A percentile compares a stretch with the other conserved stretches of the same genome.
phyloP scores from a whole-genome alignment of 2,888 invertebrate genomes.

The Cacoxenus indagator region DNA sequence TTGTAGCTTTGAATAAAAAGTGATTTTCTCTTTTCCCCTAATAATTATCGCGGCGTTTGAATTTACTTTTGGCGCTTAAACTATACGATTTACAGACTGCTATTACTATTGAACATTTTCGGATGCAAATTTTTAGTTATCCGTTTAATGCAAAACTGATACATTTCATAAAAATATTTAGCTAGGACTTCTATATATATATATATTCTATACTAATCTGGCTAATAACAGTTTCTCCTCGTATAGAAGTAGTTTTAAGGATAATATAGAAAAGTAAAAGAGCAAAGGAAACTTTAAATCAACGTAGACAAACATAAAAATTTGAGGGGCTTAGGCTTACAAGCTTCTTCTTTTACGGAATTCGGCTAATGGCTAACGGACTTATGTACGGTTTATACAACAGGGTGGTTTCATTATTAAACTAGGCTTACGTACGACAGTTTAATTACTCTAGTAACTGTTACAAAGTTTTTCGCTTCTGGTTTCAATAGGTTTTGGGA shows the following conservation, averaged over 20 bases:
- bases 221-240: not conserved
- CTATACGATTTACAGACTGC: not conserved
- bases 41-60: not conserved
- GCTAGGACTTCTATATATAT: not conserved
- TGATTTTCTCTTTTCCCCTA: not conserved
- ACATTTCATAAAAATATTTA: not conserved
- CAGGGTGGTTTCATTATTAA: not conserved
- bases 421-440: not conserved
- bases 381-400: not conserved
- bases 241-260: not conserved
- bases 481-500: not conserved
- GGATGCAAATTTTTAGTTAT: not conserved
- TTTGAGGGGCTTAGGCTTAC: too few relatives aligned
- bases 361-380: not conserved
- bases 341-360: not conserved
- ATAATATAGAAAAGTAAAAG: not conserved
- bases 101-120: not conserved
- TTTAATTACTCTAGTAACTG: slow-evolving; percentile 10
- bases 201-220: not conserved
- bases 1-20: not conserved
- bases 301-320: too few relatives aligned
- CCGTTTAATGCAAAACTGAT: not conserved
- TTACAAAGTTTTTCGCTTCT: not conserved
- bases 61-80: not conserved
- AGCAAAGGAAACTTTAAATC: not conserved